Base-by-base conservation (phyloP, 2,888 invertebrate species). In the Parnassius apollo region DNA sequence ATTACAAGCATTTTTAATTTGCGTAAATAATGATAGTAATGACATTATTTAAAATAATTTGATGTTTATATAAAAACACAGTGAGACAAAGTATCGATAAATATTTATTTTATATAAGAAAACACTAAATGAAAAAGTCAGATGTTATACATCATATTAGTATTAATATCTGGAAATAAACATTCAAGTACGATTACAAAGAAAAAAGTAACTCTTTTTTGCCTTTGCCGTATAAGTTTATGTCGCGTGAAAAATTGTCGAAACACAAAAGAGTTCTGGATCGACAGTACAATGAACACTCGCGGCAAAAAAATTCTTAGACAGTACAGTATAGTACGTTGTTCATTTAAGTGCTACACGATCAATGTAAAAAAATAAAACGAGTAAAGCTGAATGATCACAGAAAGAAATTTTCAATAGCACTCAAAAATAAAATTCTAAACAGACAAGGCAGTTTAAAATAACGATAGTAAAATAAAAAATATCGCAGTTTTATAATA, bases 281-380 rank as follows among this genome's bases (percentile, higher is more conserved):
- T 45, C 61, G 42, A 49, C 49, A 12, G 35, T 42, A 57, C 61
- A 61, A 57, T 61, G 61, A 49, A 57, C 61, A 57, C 51, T 52
- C 35, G 51, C 61, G 25, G 57, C 50, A 52, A n/a, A 51, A 57
- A 61, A 61, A 61, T 51, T 61, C 61, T 61, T 57, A 61, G 61
- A 61, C 50, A 50, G 48, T 56, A 56, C 35, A 35, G 48, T 56
- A 56, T 55, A 18, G 18, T 18, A 61, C 61, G 55, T 51, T 51
- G 35, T 57, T 35, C 51, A 50, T 44, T 56, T 60, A 61, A 61
- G 61, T 61, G 61, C 50, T 57, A 45, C 35, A 13, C 49, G 49
- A 35, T 57, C 61, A 61, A 61, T 61, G 45, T 46, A 57, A 57
- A 57, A 61, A 57, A 61, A 61, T 56, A 9, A 50, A 51, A 56